Evolutionary conservation across 2,888 invertebrate genomes (phyloP), one percentile per base, ranked within the genome.

Genomic region (Napeogenes inachia): DNA sequence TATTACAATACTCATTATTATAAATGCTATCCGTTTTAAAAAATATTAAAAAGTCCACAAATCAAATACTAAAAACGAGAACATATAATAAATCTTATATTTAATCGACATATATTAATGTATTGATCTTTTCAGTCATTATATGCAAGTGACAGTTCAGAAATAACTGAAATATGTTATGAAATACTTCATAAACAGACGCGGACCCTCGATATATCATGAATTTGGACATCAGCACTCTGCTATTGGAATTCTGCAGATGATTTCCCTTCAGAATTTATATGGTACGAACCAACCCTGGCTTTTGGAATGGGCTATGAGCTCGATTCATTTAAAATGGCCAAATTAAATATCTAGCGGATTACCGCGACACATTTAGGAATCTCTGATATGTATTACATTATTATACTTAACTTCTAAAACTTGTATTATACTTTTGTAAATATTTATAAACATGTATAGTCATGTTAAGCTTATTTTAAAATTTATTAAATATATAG

Each of bases 151-250:
- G 50, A 50, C 50, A 50, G n/a, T 13, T 47, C 47, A 21, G 72
- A 69, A 71, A 73, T 65, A 71, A 75, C 78, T 79, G 76, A 79
- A 80, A 78, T 77, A 71, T 70, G 81, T 81, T 87, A 87, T 88
- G 86, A 85, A 86, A 89, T 87, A 87, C 87, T 81, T 87, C 81
- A 87, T 87, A 87, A 87, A 88, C 86, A 89, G 83, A 75, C 80
- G 78, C 65, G 68, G 71, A 76, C 75, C 76, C 76, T 69, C 75
- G 76, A 89, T 89, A 88, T 87, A 88, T 89, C 88, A 89, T 77
- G 73, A 77, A 79, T 85, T 82, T 81, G 83, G 87, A 87, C 87
- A 84, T 82, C 81, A 82, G 79, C 81, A 81, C 80, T 78, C 77
- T 74, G 74, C 79, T 83, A 86, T 87, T 88, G 82, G 82, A 83